phyloP scores from a whole-genome alignment of 2,113 vertebrate genomes.

The Charadrius vociferus region DNA sequence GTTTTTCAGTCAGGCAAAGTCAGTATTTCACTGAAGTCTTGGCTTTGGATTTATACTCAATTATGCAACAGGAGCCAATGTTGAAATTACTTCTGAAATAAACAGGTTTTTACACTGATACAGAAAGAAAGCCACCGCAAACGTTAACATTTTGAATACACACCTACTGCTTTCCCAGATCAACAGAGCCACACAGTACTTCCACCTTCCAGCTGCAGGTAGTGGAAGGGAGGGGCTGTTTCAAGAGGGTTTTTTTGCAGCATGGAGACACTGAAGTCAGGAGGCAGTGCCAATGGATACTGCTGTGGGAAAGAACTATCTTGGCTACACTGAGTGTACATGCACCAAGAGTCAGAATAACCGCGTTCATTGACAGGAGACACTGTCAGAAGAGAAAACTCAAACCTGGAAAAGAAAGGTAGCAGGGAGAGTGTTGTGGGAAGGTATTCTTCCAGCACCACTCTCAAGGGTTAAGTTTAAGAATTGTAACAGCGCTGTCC shows the following conservation, averaged over 20 bases:
- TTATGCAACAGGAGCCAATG: not conserved
- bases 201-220: not conserved
- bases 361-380: not conserved
- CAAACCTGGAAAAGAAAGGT: not conserved
- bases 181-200: not conserved
- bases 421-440: not conserved
- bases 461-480: not conserved
- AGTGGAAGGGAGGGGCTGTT: not conserved
- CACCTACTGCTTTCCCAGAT: not conserved
- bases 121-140: not conserved
- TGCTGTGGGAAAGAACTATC: not conserved
- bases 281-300: not conserved
- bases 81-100: not conserved
- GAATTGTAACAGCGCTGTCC: not conserved
- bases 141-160: not conserved
- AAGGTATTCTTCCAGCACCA: not conserved
- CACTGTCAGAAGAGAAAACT: not conserved
- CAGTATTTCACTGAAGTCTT: not conserved
- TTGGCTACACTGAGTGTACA: accelerated
- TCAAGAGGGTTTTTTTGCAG: not conserved
- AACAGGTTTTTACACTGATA: not conserved
- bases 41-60: not conserved
- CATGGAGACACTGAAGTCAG: not conserved
- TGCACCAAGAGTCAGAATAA: not conserved
- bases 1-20: not conserved